Conservation (phyloP, 2,888 invertebrate species). For the Matsumyia berberina region DNA sequence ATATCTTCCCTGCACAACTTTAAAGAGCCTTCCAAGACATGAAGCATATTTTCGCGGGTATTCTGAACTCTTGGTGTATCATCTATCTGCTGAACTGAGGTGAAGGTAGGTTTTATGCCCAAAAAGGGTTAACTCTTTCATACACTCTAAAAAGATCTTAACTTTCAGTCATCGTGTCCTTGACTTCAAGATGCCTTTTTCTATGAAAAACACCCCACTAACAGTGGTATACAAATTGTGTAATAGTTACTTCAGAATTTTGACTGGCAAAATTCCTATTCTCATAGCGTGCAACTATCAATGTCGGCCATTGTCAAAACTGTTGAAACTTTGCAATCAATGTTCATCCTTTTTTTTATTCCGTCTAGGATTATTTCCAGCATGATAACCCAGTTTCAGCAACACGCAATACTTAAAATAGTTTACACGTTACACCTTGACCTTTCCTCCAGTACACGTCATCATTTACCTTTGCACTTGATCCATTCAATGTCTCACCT, state of each 20-base stretch:
- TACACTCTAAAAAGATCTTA: too few relatives aligned
- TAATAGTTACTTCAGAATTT: not conserved
- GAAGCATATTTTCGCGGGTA: too few relatives aligned
- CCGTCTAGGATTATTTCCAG: too few relatives aligned
- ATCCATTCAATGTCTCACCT: constrained; percentile 41
- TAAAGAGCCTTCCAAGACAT: not conserved
- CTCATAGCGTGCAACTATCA: not conserved
- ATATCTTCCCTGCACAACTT: not conserved
- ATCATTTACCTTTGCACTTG: constrained; percentile 4
- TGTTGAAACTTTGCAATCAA: constrained; percentile 28
- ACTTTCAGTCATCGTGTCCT: too few relatives aligned
- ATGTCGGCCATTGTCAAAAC: constrained; percentile 55
- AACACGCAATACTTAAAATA: constrained; percentile 57
- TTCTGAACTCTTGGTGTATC: too few relatives aligned
- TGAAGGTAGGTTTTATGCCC: too few relatives aligned
- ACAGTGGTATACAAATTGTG: not conserved
- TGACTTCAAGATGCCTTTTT: too few relatives aligned
- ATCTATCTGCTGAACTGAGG: too few relatives aligned
- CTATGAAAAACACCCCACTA: too few relatives aligned
- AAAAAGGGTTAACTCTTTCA: too few relatives aligned
- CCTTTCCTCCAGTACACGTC: constrained; percentile 32
- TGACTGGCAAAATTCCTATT: not conserved
- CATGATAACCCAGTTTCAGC: constrained; percentile 15
- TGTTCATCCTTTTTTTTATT: constrained; percentile 20
- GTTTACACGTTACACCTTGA: constrained; percentile 47